These are phyloP conservation scores for Parasteatoda lunata DNA, from an alignment of 2,888 invertebrate species.

Conservation along the genomic window DNA sequence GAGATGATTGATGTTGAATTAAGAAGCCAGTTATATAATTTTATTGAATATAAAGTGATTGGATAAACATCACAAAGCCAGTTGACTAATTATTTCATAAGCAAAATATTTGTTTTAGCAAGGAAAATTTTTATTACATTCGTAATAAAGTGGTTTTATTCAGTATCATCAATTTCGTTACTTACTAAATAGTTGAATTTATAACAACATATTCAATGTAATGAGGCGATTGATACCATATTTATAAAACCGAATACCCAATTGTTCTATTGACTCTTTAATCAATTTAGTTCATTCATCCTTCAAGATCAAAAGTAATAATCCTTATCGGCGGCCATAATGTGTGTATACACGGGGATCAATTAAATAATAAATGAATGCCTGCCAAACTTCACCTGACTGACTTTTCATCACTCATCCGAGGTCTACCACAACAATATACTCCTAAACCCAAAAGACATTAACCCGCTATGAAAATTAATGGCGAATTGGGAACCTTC, in stretches of 20 bases:
- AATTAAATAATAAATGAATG: slow-evolving; percentile 45
- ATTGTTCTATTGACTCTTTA: background rate
- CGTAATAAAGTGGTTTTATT: too few relatives aligned
- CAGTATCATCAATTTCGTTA: too few relatives aligned
- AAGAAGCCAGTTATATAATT: too few relatives aligned
- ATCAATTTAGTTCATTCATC: slow-evolving; percentile 3
- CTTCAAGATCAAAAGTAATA: background rate
- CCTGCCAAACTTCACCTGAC: slow-evolving; percentile 16
- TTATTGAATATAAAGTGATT: too few relatives aligned
- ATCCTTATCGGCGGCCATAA: background rate
- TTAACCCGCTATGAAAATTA: slow-evolving; percentile 43
- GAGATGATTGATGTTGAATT: too few relatives aligned
- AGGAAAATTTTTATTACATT: too few relatives aligned
- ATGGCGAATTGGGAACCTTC: slow-evolving; percentile 42
- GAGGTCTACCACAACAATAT: slow-evolving; percentile 42
- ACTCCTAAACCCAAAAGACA: slow-evolving; percentile 38
- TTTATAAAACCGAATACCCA: background rate
- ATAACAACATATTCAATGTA: too few relatives aligned
- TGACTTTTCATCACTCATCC: slow-evolving; percentile 51
- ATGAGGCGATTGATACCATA: too few relatives aligned
- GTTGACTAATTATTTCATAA: too few relatives aligned
- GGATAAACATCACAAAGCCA: too few relatives aligned
- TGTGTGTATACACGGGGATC: slow-evolving; percentile 10
- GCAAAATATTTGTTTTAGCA: too few relatives aligned
- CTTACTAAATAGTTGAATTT: too few relatives aligned